Conservation (phyloP, 1,140 invertebrate genomes). For the Megathymus violae region DNA sequence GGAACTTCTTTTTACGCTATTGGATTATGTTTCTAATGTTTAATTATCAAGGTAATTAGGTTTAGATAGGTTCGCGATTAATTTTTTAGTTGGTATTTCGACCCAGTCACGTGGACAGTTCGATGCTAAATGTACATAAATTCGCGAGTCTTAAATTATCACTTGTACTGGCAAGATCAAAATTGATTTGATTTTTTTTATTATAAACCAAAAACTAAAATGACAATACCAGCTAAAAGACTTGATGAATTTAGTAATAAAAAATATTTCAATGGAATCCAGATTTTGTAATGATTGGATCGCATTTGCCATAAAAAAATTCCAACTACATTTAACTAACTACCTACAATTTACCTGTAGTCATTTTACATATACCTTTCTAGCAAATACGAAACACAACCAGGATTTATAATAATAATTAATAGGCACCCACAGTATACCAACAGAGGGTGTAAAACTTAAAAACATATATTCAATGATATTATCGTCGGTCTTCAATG, state of each 20-base stretch:
- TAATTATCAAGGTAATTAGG: no score
- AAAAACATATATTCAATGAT: no score
- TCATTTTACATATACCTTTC: background rate
- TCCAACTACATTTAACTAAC: background rate
- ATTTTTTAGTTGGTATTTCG: no score
- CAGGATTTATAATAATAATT: background rate
- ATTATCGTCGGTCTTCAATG: background rate
- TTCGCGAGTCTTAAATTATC: no score
- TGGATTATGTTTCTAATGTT: background rate
- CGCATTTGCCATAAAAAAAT: background rate
- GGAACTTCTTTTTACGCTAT: no score
- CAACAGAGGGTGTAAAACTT: no score
- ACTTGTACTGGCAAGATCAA: no score
- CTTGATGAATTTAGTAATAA: slow-evolving; percentile 32
- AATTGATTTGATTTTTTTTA: no score
- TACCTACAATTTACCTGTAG: background rate
- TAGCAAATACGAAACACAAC: background rate
- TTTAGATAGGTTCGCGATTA: no score
- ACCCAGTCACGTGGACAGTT: no score
- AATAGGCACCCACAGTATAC: background rate
- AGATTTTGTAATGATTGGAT: slow-evolving; percentile 1
- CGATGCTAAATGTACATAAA: no score
- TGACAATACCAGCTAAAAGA: slow-evolving; percentile 39
- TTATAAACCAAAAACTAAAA: slow-evolving; percentile 13
- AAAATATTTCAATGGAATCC: slow-evolving; percentile 12